These are phyloP conservation scores for Drosophila sulfurigaster DNA, from an alignment of 1,140 invertebrate genomes.

Conservation along the genomic window DNA sequence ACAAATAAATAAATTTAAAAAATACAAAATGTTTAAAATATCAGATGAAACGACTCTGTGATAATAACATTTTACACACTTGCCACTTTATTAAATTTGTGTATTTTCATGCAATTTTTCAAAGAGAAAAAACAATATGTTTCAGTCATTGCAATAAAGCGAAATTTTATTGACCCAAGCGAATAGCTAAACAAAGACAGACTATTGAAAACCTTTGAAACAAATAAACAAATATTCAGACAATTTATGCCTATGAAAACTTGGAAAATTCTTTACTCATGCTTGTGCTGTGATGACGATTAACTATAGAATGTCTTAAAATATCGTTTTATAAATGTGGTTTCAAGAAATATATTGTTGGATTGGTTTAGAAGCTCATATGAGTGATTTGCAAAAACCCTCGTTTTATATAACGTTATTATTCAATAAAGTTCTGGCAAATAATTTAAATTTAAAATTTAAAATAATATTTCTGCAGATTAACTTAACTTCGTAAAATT, in stretches of 20 bases:
- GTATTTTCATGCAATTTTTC: constrained; percentile 9
- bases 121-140: constrained; percentile 14
- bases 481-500: no score
- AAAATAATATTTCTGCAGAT: no score
- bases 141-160: constrained; percentile 21
- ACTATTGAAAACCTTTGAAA: constrained; percentile 5
- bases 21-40: constrained; percentile 33
- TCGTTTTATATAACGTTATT: no score
- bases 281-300: neutral
- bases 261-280: constrained; percentile 31
- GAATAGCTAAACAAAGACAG: constrained; percentile 21
- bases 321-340: constrained; percentile 25
- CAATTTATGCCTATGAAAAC: constrained; percentile 10
- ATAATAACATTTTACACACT: constrained; percentile 10
- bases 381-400: neutral
- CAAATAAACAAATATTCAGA: constrained; percentile 17
- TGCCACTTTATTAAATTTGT: neutral
- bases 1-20: constrained; percentile 62
- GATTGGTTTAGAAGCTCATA: constrained; percentile 16
- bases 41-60: neutral
- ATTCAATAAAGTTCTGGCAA: no score
- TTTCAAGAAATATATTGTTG: neutral
- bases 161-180: constrained; percentile 23
- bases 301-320: constrained; percentile 20
- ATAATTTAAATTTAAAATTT: no score